phyloP scores from a whole-genome alignment of 1,140 invertebrate genomes.

The Brachionus plicatilis region DNA sequence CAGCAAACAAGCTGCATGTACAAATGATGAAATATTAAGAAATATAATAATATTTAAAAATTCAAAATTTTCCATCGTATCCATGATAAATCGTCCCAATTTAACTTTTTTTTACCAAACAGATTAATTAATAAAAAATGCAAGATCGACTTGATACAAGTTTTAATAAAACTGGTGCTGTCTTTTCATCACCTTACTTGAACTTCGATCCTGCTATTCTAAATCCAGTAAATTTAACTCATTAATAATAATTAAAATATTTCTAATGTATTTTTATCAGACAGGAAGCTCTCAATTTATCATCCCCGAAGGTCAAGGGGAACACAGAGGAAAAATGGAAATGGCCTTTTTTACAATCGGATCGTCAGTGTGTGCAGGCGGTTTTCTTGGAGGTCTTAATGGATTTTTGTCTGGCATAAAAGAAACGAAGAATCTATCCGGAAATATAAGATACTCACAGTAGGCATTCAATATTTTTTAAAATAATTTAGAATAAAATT shows the following conservation, averaged over 20 bases:
- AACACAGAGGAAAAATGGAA: conserved; percentile 38
- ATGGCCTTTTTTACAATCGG: conserved; percentile 40
- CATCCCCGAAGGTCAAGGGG: conserved; percentile 27
- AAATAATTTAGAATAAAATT: not conserved
- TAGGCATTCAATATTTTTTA: not conserved
- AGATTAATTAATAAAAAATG: conserved; percentile 3
- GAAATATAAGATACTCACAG: conserved; percentile 36
- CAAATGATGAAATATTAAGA: conserved; percentile 36
- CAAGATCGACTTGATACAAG: conserved; percentile 31
- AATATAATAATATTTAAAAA: not conserved
- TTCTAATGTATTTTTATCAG: not conserved
- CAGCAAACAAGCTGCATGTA: not conserved
- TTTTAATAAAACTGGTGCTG: not conserved
- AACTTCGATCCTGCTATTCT: conserved; percentile 31
- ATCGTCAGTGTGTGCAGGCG: conserved; percentile 22
- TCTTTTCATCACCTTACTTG: conserved; percentile 33
- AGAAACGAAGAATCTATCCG: conserved; percentile 32
- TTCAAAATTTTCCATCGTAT: not conserved
- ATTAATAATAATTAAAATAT: too few relatives aligned
- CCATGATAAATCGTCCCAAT: not conserved
- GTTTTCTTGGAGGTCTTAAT: conserved; percentile 24
- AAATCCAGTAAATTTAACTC: not conserved
- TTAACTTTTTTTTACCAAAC: not conserved
- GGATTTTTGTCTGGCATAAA: not conserved
- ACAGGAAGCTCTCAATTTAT: conserved; percentile 7